phyloP scores from a whole-genome alignment of 2,113 vertebrate genomes.

The Dipodomys ordii region DNA sequence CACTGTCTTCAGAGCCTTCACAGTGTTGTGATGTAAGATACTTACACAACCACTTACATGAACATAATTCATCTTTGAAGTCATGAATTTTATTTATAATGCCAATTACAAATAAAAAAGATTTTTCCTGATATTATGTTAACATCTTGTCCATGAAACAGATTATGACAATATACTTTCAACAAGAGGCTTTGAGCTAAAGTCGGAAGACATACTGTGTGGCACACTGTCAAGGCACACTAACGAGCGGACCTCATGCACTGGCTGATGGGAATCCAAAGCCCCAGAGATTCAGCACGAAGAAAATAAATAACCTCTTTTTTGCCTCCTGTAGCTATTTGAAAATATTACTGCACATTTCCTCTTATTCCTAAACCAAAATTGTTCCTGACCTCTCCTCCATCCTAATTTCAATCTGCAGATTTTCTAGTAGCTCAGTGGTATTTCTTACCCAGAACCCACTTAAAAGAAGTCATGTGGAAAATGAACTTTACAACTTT shows the following conservation, averaged over 20 bases:
- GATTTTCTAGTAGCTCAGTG: not conserved
- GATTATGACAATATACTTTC: not conserved
- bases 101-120: not conserved
- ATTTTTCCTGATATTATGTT: not conserved
- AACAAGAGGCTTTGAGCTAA: not conserved
- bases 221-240: not conserved
- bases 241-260: not conserved
- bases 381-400: not conserved
- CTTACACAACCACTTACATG: not conserved
- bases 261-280: not conserved
- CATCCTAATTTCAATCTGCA: not conserved
- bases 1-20: not conserved
- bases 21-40: no score
- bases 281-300: not conserved
- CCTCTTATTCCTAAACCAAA: not conserved
- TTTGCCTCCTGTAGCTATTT: not conserved
- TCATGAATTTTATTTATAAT: not conserved
- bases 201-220: fast-evolving
- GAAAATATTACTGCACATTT: not conserved
- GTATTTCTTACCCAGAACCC: not conserved
- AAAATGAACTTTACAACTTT: no score
- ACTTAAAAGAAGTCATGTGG: no score
- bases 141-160: not conserved
- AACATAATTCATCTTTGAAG: conserved; percentile 19
- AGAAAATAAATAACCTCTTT: not conserved